Evolutionary conservation across 2,797 vertebrate species (phyloP).

Genomic region (Urocyon cinereoargenteus): DNA sequence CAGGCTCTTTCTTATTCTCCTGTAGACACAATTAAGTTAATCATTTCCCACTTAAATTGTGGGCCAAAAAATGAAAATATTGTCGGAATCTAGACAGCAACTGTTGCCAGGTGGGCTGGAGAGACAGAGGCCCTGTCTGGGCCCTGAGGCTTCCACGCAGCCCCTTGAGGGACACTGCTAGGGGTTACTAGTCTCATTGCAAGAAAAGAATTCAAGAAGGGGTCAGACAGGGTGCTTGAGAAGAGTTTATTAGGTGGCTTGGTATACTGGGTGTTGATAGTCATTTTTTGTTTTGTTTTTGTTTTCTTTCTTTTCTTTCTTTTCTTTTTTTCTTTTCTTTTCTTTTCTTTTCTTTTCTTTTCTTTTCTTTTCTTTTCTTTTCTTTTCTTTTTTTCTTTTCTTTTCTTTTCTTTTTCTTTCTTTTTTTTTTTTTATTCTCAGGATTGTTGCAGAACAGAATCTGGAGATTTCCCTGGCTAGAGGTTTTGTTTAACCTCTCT

Average conservation of each 20-base stretch:
- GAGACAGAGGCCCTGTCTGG: not conserved
- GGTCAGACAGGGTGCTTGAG: not conserved
- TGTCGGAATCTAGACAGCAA: not conserved
- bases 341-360: not conserved
- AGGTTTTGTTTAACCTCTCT: not conserved
- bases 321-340: not conserved
- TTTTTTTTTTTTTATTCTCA: not conserved
- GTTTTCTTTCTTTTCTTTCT: not conserved
- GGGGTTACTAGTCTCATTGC: not conserved
- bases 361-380: not conserved
- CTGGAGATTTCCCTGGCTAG: not conserved
- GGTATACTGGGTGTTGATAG: not conserved
- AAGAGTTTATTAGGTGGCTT: not conserved
- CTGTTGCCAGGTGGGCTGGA: not conserved
- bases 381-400: not conserved
- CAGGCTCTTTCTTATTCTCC: not conserved
- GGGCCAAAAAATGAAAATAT: not conserved
- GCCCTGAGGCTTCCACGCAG: not conserved
- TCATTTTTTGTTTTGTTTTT: not conserved
- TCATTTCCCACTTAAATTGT: not conserved
- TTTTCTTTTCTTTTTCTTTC: not conserved
- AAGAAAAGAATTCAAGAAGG: not conserved
- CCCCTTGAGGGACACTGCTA: not conserved
- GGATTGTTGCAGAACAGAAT: not conserved
- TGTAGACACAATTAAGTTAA: not conserved